Evolutionary conservation across 2,888 invertebrate genomes (phyloP).

Genomic region (Digitonthophagus gazella): DNA sequence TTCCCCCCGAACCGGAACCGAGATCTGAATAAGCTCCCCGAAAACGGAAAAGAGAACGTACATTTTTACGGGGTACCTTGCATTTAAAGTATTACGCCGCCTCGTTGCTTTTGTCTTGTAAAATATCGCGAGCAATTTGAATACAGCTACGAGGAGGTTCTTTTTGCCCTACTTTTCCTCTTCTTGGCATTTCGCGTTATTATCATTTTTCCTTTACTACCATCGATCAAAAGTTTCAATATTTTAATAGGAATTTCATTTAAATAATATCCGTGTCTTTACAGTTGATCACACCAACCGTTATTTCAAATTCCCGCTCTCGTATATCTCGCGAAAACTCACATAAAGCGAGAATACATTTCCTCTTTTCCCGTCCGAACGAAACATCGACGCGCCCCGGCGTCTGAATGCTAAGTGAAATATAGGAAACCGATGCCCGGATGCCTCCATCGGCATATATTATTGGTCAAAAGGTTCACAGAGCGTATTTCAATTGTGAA

Average conservation of each 20-base stretch:
- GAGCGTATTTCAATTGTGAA: constrained; percentile 51
- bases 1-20: not conserved
- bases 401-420: constrained; percentile 29
- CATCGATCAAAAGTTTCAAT: too few species aligned
- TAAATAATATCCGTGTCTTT: too few species aligned
- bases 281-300: too few species aligned
- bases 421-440: constrained; percentile 36
- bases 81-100: not conserved
- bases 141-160: not conserved
- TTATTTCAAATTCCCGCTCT: too few species aligned
- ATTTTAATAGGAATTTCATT: too few species aligned
- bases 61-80: not conserved
- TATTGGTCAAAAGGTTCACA: constrained; percentile 52
- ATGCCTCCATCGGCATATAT: constrained; percentile 47
- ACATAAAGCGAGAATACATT: constrained; percentile 26
- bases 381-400: constrained; percentile 21
- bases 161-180: not conserved
- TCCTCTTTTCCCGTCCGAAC: constrained; percentile 24
- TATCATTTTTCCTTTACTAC: too few species aligned
- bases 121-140: not conserved
- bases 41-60: not conserved
- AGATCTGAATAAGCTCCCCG: not conserved
- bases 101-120: not conserved
- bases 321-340: constrained; percentile 16
- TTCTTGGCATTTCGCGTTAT: too few species aligned